phyloP scores from a whole-genome alignment of 2,888 invertebrate species.

The Ornithoptera alexandrae region DNA sequence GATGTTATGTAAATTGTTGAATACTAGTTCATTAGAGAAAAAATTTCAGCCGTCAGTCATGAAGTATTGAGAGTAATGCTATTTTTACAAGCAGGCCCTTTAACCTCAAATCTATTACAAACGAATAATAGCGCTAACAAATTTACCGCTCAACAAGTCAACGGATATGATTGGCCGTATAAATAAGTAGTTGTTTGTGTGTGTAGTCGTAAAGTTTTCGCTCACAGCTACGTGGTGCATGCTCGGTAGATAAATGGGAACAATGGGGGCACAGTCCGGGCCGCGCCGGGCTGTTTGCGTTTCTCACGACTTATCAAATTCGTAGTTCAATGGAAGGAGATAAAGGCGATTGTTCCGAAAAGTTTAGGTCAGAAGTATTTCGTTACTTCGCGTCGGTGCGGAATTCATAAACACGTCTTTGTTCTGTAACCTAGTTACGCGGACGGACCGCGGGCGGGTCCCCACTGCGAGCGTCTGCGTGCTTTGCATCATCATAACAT shows the following conservation, averaged over 20 bases:
- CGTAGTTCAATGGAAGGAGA: slow-evolving; percentile 64
- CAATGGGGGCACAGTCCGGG: slow-evolving; percentile 22
- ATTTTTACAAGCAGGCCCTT: not conserved
- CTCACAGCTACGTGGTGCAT: slow-evolving; percentile 9
- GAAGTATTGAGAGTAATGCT: too few species aligned
- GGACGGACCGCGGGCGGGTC: slow-evolving; percentile 23
- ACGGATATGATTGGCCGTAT: slow-evolving; percentile 1
- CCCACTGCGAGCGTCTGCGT: slow-evolving; percentile 4
- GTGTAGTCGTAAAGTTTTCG: slow-evolving; percentile 23
- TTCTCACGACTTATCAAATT: slow-evolving; percentile 73
- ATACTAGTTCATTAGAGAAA: too few species aligned
- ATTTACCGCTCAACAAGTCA: not conserved
- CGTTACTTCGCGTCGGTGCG: slow-evolving; percentile 44
- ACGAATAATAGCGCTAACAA: not conserved
- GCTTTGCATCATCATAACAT: not conserved
- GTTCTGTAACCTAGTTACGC: slow-evolving; percentile 53
- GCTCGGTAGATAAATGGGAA: slow-evolving; percentile 22
- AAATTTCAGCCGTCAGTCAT: too few species aligned
- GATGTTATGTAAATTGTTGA: too few species aligned
- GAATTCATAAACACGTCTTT: slow-evolving; percentile 51
- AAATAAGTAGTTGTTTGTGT: slow-evolving; percentile 18
- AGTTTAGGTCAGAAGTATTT: slow-evolving; percentile 50
- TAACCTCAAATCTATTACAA: not conserved
- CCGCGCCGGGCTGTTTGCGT: slow-evolving; percentile 44
- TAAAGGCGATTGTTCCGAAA: slow-evolving; percentile 65